Evolutionary conservation across 2,113 vertebrate species (phyloP).

Genomic region (Odobenus rosmarus): DNA sequence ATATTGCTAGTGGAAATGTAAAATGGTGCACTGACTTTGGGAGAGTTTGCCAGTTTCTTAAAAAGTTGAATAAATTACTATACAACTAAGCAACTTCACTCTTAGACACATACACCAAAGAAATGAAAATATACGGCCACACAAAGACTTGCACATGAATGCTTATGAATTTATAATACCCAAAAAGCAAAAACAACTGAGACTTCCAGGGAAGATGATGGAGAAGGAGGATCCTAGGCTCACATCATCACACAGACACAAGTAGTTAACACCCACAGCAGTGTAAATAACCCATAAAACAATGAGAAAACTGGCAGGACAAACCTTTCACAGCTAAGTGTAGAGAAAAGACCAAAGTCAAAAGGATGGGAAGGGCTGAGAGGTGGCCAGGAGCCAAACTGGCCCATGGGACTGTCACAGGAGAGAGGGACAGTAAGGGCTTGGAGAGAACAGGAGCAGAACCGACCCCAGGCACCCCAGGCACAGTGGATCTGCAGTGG

Average conservation of each 20-base stretch:
- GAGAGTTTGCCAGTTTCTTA: not conserved
- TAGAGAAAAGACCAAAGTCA: not conserved
- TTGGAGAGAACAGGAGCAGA: not conserved
- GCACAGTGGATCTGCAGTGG: not conserved
- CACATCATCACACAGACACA: not conserved
- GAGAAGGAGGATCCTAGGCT: not conserved
- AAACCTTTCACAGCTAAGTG: not conserved
- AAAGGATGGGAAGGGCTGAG: not conserved
- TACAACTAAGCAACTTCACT: not conserved
- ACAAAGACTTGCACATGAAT: not conserved
- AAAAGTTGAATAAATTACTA: slow-evolving; percentile 10
- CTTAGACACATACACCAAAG: not conserved
- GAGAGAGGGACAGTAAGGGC: not conserved
- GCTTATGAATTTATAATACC: not conserved
- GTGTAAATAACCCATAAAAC: not conserved
- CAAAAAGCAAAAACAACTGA: not conserved
- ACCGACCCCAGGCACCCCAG: not conserved
- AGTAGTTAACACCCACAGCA: not conserved
- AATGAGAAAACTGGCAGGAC: not conserved
- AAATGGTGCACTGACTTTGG: not conserved
- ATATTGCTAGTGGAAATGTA: not conserved
- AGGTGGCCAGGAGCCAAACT: not conserved
- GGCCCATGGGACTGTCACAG: not conserved
- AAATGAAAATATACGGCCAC: not conserved
- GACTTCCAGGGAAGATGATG: not conserved